Evolutionary conservation across 2,797 vertebrate species (phyloP), one percentile per base, ranked within the genome.

Genomic region (Labroides dimidiatus): DNA sequence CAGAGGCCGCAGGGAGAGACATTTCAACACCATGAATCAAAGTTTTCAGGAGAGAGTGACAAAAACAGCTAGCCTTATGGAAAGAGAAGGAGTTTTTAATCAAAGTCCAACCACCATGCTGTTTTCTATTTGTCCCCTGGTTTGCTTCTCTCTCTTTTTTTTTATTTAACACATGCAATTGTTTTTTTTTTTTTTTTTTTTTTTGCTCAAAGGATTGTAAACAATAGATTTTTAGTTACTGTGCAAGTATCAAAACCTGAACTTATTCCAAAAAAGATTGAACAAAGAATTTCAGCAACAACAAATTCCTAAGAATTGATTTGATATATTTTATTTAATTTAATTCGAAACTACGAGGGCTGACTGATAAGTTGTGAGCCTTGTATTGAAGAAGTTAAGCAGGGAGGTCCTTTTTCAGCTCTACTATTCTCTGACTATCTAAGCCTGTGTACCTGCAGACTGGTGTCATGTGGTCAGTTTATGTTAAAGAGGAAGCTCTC

Each of bases 21-120:
- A 63, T 69, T 72, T 53, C 63, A 75, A 30, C 44, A 56, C 55
- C 62, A 87, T 77, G 76, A 88, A 89, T 86, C 86, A 86, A 61
- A 78, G 61, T 33, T 68, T 67, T 67, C 54, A 51, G 42, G 70
- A 80, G 80, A 78, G 57, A 60, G 82, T 41, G 67, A 64, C 44
- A 52, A 63, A 6, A 37, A 30, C 43, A 48, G 23, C 21, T 52
- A 75, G 60, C 75, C 59, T 27, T 63, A 70, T 44, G 68, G 62
- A 72, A 65, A 45, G 24, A 42, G 48, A 64, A 67, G 45, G 45
- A 69, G 13, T 50, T 84, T 89, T 85, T 85, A 80, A 87, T 92
- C 70, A 82, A 81, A 87, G 79, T 73, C 77, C 78, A 80, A 77
- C 76, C 78, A 77, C 79, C 75, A 64, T 54, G 53, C 44, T 56